These are phyloP conservation scores for Ctenopoma kingsleyae DNA, from an alignment of 2,797 vertebrate species.

Conservation along the genomic window DNA sequence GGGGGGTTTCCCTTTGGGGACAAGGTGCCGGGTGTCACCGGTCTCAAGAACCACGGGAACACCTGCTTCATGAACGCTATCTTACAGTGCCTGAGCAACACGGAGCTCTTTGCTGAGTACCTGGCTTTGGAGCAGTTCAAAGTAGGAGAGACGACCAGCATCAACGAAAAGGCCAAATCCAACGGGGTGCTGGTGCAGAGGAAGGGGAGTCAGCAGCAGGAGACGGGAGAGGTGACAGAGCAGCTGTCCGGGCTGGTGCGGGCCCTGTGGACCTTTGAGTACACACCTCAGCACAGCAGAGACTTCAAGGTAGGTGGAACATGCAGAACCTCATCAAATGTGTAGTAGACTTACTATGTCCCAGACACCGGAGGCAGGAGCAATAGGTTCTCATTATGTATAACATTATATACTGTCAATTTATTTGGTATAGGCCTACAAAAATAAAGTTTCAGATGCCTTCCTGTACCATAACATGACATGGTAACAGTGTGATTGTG, in stretches of 20 bases:
- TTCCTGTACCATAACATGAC: no score
- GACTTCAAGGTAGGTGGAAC: conserved; percentile 94
- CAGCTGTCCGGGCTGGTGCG: conserved; percentile 96
- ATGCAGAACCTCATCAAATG: no score
- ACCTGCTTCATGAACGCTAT: conserved; percentile 99
- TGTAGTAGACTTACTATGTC: not conserved
- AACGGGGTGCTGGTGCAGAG: conserved; percentile 82
- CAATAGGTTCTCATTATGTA: no score
- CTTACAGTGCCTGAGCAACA: conserved; percentile 98
- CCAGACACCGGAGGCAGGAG: no score
- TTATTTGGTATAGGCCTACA: no score
- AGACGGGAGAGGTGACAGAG: conserved; percentile 92
- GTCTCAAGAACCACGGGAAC: conserved; percentile 98
- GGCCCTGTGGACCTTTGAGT: conserved; percentile 97
- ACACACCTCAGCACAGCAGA: conserved; percentile 97
- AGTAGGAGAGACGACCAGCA: conserved; percentile 67
- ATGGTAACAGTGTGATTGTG: not conserved
- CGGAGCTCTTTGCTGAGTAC: conserved; percentile 97
- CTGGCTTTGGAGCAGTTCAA: conserved; percentile 94
- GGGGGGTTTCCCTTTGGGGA: conserved; percentile 85
- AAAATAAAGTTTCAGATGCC: no score
- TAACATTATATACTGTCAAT: no score
- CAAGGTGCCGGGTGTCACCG: conserved; percentile 91
- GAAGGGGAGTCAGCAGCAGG: conserved; percentile 73
- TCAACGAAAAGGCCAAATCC: conserved; percentile 77